These are phyloP conservation scores for Melipona bicolor DNA, from an alignment of 2,888 invertebrate genomes.

Conservation along the genomic window DNA sequence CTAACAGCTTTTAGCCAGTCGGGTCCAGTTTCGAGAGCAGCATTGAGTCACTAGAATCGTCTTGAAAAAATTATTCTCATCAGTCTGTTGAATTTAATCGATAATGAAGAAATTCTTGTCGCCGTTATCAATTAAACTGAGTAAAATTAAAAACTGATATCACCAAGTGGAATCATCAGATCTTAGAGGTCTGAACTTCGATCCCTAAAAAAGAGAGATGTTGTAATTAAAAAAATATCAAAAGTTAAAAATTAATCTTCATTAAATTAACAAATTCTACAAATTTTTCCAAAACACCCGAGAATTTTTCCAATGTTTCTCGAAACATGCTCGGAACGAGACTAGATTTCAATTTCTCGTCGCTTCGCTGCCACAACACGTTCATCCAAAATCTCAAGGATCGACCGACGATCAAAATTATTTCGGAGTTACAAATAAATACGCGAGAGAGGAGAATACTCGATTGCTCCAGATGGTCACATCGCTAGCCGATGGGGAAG, in stretches of 20 bases:
- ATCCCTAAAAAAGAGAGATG: neutral
- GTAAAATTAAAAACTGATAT: neutral
- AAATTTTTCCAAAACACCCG: neutral
- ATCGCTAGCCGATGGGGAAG: slow-evolving; percentile 20
- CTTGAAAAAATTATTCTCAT: neutral
- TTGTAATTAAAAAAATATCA: neutral
- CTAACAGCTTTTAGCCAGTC: neutral
- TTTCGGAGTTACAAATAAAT: slow-evolving; percentile 42
- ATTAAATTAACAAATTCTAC: neutral
- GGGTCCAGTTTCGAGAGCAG: neutral
- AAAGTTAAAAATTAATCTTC: neutral
- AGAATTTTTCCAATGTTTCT: neutral
- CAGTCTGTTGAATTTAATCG: neutral
- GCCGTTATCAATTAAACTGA: neutral
- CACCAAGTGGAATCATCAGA: neutral
- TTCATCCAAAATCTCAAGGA: neutral
- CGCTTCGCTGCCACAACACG: neutral
- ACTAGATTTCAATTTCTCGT: neutral
- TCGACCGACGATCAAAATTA: neutral
- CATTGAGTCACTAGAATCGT: neutral
- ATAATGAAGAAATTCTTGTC: neutral
- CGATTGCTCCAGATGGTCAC: slow-evolving; percentile 8
- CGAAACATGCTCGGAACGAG: neutral
- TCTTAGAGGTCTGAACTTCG: neutral
- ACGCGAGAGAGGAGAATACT: neutral